These are phyloP conservation scores for Dicyrtoma fusca DNA, from an alignment of 2,888 invertebrate genomes.

Conservation along the genomic window DNA sequence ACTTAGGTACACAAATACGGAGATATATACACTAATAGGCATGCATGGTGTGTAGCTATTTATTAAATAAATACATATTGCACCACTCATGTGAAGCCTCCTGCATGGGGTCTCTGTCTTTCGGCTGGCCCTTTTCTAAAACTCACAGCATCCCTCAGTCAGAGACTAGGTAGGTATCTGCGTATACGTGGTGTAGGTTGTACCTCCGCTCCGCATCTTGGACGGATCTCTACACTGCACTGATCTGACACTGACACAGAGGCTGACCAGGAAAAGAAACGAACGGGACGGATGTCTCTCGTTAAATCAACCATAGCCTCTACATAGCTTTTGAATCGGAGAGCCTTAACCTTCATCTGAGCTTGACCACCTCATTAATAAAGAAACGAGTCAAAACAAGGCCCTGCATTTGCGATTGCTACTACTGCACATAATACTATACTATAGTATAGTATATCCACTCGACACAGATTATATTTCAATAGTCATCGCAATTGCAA, in stretches of 20 bases:
- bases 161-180: no score
- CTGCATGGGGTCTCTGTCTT: no score
- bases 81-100: no score
- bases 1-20: background rate
- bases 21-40: background rate
- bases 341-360: slow-evolving; percentile 10
- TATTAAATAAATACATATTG: no score
- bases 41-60: background rate
- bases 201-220: no score
- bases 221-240: no score
- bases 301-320: slow-evolving; percentile 28
- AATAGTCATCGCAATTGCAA: background rate
- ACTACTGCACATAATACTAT: no score
- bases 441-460: no score
- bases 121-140: no score
- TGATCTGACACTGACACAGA: no score
- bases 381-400: slow-evolving; percentile 31
- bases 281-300: slow-evolving; percentile 25
- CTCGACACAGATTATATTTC: slow-evolving; percentile 1
- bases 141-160: no score
- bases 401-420: slow-evolving; percentile 16
- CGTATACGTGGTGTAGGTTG: no score
- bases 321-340: slow-evolving; percentile 23
- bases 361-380: slow-evolving; percentile 25
- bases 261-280: background rate